A percentile compares a stretch with the other conserved stretches of the same genome.
Conservation (phyloP, 2,797 vertebrate genomes). For the Potorous gilbertii region DNA sequence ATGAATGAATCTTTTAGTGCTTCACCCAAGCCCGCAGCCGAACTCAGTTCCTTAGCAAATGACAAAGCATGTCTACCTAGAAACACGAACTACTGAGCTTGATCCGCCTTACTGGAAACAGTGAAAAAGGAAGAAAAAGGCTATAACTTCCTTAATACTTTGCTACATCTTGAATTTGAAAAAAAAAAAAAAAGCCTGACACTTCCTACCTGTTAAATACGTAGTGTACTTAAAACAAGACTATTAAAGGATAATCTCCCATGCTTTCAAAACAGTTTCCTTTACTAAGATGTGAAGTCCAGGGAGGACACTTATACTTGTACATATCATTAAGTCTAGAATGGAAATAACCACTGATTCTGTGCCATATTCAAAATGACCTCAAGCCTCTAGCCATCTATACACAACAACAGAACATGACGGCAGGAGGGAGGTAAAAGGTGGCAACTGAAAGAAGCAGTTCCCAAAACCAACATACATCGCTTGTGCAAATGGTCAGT, state of each 20-base stretch:
- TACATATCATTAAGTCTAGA: not conserved
- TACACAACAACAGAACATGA: not conserved
- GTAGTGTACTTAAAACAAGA: slow-evolving; percentile 36
- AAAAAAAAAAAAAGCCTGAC: not conserved
- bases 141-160: slow-evolving; percentile 32
- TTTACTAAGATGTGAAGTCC: slow-evolving; percentile 1
- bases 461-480: not conserved
- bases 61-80: not conserved
- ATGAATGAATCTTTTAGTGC: slow-evolving; percentile 2
- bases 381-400: not conserved
- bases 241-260: not conserved
- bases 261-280: not conserved
- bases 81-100: slow-evolving; percentile 20
- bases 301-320: not conserved
- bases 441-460: not conserved
- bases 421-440: not conserved
- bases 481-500: not conserved
- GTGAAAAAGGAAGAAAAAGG: slow-evolving; percentile 42
- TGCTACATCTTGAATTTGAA: slow-evolving; percentile 35
- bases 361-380: not conserved
- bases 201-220: not conserved
- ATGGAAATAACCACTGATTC: not conserved
- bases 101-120: not conserved
- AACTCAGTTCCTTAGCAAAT: not conserved
- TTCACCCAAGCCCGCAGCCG: not conserved